Evolutionary conservation across 1,140 invertebrate genomes (phyloP).

Genomic region (Orchesella cincta): DNA sequence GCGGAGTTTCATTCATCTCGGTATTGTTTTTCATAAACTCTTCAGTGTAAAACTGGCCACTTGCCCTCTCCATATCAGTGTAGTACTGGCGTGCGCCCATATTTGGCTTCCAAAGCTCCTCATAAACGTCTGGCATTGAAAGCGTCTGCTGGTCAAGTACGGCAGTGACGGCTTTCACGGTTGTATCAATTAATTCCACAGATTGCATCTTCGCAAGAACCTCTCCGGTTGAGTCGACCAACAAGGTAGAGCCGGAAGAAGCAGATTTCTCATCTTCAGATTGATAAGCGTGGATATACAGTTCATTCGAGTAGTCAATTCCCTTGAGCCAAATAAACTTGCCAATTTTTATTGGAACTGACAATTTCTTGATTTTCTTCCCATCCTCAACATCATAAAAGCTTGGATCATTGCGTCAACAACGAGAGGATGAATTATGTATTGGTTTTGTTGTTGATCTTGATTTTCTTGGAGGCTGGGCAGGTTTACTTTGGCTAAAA

Average conservation of each 20-base stretch:
- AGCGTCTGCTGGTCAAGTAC: constrained; percentile 10
- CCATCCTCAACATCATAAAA: background rate
- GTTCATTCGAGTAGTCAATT: background rate
- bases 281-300: no score
- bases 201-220: constrained; percentile 23
- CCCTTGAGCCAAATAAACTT: constrained; percentile 34
- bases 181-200: constrained; percentile 28
- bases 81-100: no score
- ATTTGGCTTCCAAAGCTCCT: constrained; percentile 31
- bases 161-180: constrained; percentile 15
- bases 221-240: constrained; percentile 14
- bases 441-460: background rate
- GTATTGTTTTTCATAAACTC: no score
- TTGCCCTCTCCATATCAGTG: no score
- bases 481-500: constrained; percentile 30
- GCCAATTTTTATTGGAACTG: constrained; percentile 34
- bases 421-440: constrained; percentile 36
- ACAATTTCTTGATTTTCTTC: constrained; percentile 7
- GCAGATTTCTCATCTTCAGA: no score
- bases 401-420: constrained; percentile 43
- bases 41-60: background rate
- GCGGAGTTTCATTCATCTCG: no score
- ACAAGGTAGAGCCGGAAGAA: no score
- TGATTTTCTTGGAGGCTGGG: no score
- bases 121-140: constrained; percentile 28